Percentiles rank a stretch among this genome's conserved stretches.
phyloP scores from a whole-genome alignment of 2,113 vertebrate species.

The Verasper variegatus region DNA sequence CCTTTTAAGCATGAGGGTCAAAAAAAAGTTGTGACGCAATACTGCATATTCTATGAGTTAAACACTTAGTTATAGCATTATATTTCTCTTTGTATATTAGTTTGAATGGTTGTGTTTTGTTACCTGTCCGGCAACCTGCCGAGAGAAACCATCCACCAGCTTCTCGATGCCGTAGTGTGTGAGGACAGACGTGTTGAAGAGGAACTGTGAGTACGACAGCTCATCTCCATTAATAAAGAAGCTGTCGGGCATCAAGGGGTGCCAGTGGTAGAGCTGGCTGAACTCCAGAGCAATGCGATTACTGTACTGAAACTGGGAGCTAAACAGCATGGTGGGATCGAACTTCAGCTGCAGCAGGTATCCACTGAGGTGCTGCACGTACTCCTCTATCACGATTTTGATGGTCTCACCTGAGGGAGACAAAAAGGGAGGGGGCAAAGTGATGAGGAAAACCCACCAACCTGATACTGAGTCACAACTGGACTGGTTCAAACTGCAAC shows the following conservation, averaged over 20 bases:
- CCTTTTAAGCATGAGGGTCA: too few relatives aligned
- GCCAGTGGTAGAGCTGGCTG: conserved; percentile 99
- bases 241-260: conserved; percentile 93
- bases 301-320: conserved; percentile 89
- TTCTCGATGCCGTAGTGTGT: conserved; percentile 88
- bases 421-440: neutral
- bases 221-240: conserved; percentile 86
- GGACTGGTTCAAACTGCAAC: neutral
- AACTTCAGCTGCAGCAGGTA: conserved; percentile 93
- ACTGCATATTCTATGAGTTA: too few relatives aligned
- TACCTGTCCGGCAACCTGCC: conserved; percentile 91
- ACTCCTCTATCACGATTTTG: conserved; percentile 95
- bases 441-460: neutral
- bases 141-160: conserved; percentile 91
- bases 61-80: too few relatives aligned
- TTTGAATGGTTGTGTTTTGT: conserved; percentile 13
- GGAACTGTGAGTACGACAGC: conserved; percentile 87
- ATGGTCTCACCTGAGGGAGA: conserved; percentile 92
- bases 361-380: conserved; percentile 96
- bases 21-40: too few relatives aligned
- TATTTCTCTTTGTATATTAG: too few relatives aligned
- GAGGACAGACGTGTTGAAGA: conserved; percentile 93
- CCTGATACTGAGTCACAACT: neutral
- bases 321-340: conserved; percentile 90
- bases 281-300: conserved; percentile 96